phyloP scores from a whole-genome alignment of 2,888 invertebrate species.

The Phaedon cochleariae region DNA sequence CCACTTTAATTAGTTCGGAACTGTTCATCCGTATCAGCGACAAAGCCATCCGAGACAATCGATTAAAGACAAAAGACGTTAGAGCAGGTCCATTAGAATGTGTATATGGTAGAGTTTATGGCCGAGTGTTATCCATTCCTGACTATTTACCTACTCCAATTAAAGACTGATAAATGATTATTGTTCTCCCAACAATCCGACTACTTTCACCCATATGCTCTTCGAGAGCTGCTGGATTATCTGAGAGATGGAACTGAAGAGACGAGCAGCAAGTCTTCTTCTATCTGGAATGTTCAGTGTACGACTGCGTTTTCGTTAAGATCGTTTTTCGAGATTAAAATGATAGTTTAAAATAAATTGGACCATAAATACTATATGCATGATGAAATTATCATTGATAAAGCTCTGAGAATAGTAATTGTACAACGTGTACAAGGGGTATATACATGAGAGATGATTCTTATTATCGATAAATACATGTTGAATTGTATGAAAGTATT shows the following conservation, averaged over 20 bases:
- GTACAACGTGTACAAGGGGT: too few relatives aligned
- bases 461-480: too few relatives aligned
- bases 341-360: too few relatives aligned
- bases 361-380: too few relatives aligned
- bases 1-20: slow-evolving; percentile 43
- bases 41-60: slow-evolving; percentile 54
- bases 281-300: neutral
- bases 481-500: too few relatives aligned
- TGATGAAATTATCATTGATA: too few relatives aligned
- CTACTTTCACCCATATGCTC: slow-evolving; percentile 56
- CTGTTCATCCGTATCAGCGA: slow-evolving; percentile 44
- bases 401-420: too few relatives aligned
- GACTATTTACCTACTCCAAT: slow-evolving; percentile 63
- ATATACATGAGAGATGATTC: too few relatives aligned
- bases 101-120: slow-evolving; percentile 59
- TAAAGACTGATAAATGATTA: slow-evolving; percentile 63
- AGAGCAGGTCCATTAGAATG: slow-evolving; percentile 58
- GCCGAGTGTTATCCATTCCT: slow-evolving; percentile 54
- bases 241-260: neutral
- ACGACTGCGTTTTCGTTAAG: neutral
- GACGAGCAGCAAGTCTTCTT: neutral
- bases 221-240: slow-evolving; percentile 3
- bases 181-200: slow-evolving; percentile 59
- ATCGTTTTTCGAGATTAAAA: too few relatives aligned
- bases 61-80: slow-evolving; percentile 58